These are phyloP conservation scores for Teinopalpus imperialis DNA, from an alignment of 2,888 invertebrate species.

Conservation along the genomic window DNA sequence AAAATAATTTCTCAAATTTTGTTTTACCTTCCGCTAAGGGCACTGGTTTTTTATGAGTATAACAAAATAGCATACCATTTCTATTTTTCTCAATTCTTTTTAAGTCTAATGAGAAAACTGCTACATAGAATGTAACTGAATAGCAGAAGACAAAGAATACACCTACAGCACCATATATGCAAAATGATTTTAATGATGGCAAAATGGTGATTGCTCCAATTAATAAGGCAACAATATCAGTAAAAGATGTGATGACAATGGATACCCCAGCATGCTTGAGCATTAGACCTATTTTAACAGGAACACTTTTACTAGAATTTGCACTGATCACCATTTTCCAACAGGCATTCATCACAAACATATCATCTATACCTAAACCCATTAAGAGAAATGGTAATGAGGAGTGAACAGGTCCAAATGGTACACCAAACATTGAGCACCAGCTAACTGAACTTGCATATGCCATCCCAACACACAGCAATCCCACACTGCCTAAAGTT, in stretches of 20 bases:
- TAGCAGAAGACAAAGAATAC: constrained; percentile 89
- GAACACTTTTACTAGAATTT: constrained; percentile 75
- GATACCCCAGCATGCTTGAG: constrained; percentile 91
- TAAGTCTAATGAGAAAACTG: constrained; percentile 88
- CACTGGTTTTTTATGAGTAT: constrained; percentile 81
- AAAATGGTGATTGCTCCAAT: constrained; percentile 91
- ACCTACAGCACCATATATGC: constrained; percentile 89
- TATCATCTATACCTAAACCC: constrained; percentile 92
- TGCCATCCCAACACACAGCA: constrained; percentile 87
- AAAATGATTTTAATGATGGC: constrained; percentile 91
- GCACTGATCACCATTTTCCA: constrained; percentile 85
- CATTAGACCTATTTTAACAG: constrained; percentile 86
- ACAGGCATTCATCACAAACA: constrained; percentile 92
- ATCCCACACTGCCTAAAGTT: constrained; percentile 85
- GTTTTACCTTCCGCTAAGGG: constrained; percentile 79
- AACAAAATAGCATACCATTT: constrained; percentile 86
- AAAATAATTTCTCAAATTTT: constrained; percentile 81
- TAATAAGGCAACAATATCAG: constrained; percentile 90
- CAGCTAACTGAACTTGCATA: constrained; percentile 87
- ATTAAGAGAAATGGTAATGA: constrained; percentile 91
- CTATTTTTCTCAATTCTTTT: constrained; percentile 82
- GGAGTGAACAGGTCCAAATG: constrained; percentile 91
- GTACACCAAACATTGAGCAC: constrained; percentile 86
- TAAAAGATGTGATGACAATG: constrained; percentile 91
- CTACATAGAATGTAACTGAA: constrained; percentile 91